A percentile compares a stretch with the other conserved stretches of the same genome.
Evolutionary conservation across 2,797 vertebrate species (phyloP).

Genomic region (Brachyrhaphis roseni): DNA sequence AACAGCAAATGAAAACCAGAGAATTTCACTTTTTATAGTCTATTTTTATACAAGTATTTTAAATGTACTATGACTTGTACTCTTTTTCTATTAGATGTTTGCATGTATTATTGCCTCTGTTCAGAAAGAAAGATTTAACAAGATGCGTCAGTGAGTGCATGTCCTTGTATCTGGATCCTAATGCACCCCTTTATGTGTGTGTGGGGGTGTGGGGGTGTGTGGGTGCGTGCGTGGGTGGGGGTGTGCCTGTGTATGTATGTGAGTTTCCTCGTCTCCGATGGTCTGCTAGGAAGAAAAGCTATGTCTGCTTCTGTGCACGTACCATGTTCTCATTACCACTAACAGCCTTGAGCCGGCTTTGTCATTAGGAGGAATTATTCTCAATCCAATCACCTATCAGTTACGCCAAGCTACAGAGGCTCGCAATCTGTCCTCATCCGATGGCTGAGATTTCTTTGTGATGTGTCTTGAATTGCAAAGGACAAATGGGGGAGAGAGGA

Average conservation of each 20-base stretch:
- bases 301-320: slow-evolving; percentile 63
- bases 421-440: slow-evolving; percentile 71
- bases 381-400: slow-evolving; percentile 79
- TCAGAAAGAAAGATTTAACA: slow-evolving; percentile 19
- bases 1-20: slow-evolving; percentile 9
- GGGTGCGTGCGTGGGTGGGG: not conserved
- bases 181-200: slow-evolving; percentile 14
- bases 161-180: slow-evolving; percentile 48
- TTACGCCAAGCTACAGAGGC: slow-evolving; percentile 70
- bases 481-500: slow-evolving; percentile 32
- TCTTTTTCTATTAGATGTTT: slow-evolving; percentile 7
- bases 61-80: not conserved
- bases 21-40: not conserved
- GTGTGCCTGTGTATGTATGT: not conserved
- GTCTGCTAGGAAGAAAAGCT: slow-evolving; percentile 56
- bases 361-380: slow-evolving; percentile 81
- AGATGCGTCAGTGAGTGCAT: slow-evolving; percentile 15
- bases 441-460: slow-evolving; percentile 60
- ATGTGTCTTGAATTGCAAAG: slow-evolving; percentile 68
- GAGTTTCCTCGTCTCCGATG: slow-evolving; percentile 43
- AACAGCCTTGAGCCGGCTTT: slow-evolving; percentile 78
- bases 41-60: slow-evolving; percentile 8
- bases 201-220: not conserved
- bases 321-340: slow-evolving; percentile 79
- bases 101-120: not conserved